These are phyloP conservation scores for Forbesichthys papilliferus DNA, from an alignment of 2,113 vertebrate species.

Conservation along the genomic window DNA sequence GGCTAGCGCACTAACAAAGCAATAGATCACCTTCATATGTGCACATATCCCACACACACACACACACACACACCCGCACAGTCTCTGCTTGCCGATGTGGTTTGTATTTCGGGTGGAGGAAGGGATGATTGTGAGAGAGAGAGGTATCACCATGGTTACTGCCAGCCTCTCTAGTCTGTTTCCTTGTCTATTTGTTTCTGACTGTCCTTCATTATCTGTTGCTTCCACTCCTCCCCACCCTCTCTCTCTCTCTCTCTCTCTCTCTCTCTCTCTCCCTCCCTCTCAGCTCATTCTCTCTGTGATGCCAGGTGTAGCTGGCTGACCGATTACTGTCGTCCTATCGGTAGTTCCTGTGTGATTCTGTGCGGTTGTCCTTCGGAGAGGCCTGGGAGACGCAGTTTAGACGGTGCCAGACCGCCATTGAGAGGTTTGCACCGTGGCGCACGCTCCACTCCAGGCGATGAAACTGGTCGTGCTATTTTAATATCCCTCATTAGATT, in stretches of 20 bases:
- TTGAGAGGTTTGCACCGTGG: slow-evolving; percentile 28
- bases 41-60: too few relatives aligned
- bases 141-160: slow-evolving; percentile 83
- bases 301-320: slow-evolving; percentile 28
- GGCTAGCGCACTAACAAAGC: not conserved
- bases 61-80: not conserved
- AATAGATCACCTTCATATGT: too few relatives aligned
- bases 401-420: slow-evolving; percentile 17
- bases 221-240: slow-evolving; percentile 15
- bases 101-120: too few relatives aligned
- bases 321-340: slow-evolving; percentile 54
- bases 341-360: not conserved
- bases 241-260: slow-evolving; percentile 22
- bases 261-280: slow-evolving; percentile 8
- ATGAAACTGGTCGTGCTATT: slow-evolving; percentile 23
- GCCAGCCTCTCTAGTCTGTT: slow-evolving; percentile 53
- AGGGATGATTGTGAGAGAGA: slow-evolving; percentile 46
- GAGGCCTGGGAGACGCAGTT: not conserved
- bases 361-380: slow-evolving; percentile 31
- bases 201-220: slow-evolving; percentile 12
- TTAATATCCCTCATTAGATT: slow-evolving; percentile 59
- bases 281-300: slow-evolving; percentile 30
- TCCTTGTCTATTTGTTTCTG: slow-evolving; percentile 14
- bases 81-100: not conserved
- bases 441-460: slow-evolving; percentile 6